Base-by-base conservation (phyloP, 2,797 vertebrate genomes). In the Sebastes goodei region DNA sequence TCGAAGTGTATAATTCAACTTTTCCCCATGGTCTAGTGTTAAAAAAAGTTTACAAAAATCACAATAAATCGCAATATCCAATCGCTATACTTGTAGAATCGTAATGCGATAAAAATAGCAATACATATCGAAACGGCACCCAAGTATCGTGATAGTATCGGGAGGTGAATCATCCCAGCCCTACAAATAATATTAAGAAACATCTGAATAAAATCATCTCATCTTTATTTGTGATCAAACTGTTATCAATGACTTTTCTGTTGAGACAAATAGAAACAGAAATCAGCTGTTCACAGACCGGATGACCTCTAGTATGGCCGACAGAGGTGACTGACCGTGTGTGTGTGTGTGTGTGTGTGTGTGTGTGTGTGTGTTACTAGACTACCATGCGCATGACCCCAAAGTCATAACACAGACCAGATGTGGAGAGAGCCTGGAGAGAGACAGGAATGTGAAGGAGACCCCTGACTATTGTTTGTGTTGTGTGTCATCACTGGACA, bases 391-490 rank as follows among this genome's bases (percentile, higher is more conserved):
- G 20, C 21, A 27, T 76, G 82, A 80, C 69, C 76, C 27, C 12
- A 63, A 7, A 76, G 30, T 35, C 21, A 15, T 89, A 89, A 92
- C 73, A 52, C 82, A 60, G 65, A 84, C 56, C 91, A 92, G 92
- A 92, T 92, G 89, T 78, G 42, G 75, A 49, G 60, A 56, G 49
- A 78, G 78, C 81, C 68, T 79, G 68, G 68, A 78, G 78, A 79
- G 70, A 76, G 68, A 59, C 75, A 83, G 82, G 89, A 90, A 88
- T 88, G 81, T 80, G 78, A 74, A 88, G 71, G 80, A 88, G 81
- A 91, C 78, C 87, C 78, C 83, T 81, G 81, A 83, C 84, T 83
- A 78, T 91, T 88, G 85, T 85, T 88, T 87, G 56, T 74, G 60
- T 80, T 90, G 86, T 85, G 74, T 87, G 71, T 89, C 82, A 80